Conservation (phyloP, 2,888 invertebrate species). For the Merodon equestris region DNA sequence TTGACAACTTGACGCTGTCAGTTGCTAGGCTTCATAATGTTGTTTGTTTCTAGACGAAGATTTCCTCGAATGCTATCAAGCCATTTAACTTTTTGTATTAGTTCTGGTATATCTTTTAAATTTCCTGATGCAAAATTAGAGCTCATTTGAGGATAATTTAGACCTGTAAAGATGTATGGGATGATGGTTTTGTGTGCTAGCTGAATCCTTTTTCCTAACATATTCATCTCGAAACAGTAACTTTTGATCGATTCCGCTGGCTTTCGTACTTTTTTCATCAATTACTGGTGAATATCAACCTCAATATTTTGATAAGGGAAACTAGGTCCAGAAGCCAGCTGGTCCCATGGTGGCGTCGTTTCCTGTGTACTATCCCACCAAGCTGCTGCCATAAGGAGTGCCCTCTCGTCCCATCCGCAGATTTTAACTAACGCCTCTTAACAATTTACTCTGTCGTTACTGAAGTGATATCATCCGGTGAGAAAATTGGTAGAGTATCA, state of each 20-base stretch:
- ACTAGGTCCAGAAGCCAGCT: background rate
- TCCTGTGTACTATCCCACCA: constrained; percentile 13
- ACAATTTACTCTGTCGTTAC: no score
- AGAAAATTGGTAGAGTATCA: no score
- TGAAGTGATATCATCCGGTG: no score
- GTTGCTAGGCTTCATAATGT: no score
- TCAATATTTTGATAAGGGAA: constrained; percentile 10
- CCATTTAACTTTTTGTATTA: background rate
- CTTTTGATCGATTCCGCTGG: constrained; percentile 4
- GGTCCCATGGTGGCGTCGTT: background rate
- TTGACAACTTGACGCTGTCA: no score
- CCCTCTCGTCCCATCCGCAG: no score
- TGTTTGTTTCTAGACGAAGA: background rate
- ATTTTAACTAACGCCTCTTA: no score
- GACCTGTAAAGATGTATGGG: background rate
- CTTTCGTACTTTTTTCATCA: constrained; percentile 3
- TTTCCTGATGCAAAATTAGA: background rate
- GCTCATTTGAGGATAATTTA: background rate
- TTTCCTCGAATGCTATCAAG: background rate
- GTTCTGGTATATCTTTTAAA: background rate
- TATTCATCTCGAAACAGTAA: constrained; percentile 8
- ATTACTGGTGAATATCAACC: constrained; percentile 8
- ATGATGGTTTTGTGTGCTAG: background rate
- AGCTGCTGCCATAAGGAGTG: constrained; percentile 5
- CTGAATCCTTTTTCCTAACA: background rate